Conservation (phyloP, 2,888 invertebrate species). For the Tolmerus cingulatus region DNA sequence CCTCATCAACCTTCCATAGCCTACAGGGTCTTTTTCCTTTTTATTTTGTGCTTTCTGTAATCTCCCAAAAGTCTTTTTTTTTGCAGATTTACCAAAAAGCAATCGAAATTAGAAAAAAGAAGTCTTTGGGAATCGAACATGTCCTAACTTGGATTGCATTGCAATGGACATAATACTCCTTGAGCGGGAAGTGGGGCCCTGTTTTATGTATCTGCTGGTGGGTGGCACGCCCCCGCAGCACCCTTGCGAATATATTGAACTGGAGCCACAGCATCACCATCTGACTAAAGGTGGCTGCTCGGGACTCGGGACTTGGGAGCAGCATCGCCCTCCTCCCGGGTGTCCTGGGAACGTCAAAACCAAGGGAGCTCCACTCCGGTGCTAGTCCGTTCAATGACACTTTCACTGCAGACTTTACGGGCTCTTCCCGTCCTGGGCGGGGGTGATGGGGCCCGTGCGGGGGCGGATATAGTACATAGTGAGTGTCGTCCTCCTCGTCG, state of each 20-base stretch:
- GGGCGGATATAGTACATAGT: background rate
- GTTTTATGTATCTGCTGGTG: background rate
- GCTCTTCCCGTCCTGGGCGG: background rate
- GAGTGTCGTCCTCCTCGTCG: background rate
- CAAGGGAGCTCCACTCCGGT: slow-evolving; percentile 1
- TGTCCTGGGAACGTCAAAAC: background rate
- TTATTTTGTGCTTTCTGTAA: background rate
- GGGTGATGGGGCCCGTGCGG: background rate
- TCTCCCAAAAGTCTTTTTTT: background rate
- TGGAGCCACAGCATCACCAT: background rate
- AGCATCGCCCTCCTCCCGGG: background rate
- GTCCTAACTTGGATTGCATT: background rate
- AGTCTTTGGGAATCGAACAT: background rate
- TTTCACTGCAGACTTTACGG: slow-evolving; percentile 49
- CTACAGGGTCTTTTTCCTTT: background rate
- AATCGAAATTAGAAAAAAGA: background rate
- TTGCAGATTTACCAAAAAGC: background rate
- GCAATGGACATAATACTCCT: background rate
- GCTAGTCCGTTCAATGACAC: slow-evolving; percentile 49
- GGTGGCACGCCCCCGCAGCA: background rate
- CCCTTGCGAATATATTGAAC: background rate
- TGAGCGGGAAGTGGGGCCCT: background rate
- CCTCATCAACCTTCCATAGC: background rate
- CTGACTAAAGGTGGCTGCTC: background rate
- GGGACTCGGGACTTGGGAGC: background rate